phyloP scores from a whole-genome alignment of 64 coral and sea anemone genomes.

The Dendrophyllia cribrosa region DNA sequence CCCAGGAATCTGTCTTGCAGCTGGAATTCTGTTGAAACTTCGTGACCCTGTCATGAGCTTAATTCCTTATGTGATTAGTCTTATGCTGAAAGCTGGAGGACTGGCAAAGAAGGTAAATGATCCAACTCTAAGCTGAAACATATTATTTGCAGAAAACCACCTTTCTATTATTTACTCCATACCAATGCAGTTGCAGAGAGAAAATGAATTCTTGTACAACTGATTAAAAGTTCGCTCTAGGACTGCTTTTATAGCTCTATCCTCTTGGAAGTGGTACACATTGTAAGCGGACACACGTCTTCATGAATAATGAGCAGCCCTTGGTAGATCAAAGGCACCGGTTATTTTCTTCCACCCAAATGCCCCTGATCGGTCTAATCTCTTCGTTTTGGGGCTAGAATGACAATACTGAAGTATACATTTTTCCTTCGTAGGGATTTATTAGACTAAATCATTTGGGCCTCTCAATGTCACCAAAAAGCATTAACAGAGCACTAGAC shows the following conservation, averaged over 20 bases:
- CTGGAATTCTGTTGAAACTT: constrained; percentile 13
- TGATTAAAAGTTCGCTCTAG: too few relatives aligned
- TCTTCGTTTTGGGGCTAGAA: too few relatives aligned
- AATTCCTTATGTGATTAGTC: constrained; percentile 55
- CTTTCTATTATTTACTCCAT: background rate
- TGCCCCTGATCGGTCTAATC: too few relatives aligned
- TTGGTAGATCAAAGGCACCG: too few relatives aligned
- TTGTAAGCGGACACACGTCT: too few relatives aligned
- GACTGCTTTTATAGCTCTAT: too few relatives aligned
- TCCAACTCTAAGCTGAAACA: background rate
- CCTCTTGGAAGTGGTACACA: too few relatives aligned
- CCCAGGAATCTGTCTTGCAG: constrained; percentile 31
- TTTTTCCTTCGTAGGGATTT: constrained; percentile 31
- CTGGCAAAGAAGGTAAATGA: constrained; percentile 37
- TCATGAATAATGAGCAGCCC: too few relatives aligned
- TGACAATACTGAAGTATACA: background rate
- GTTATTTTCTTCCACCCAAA: too few relatives aligned
- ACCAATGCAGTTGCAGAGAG: too few relatives aligned
- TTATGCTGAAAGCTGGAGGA: constrained; percentile 20
- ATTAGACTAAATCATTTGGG: constrained; percentile 54
- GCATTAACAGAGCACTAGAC: constrained; percentile 53
- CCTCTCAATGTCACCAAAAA: constrained; percentile 56
- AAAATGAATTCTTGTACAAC: too few relatives aligned
- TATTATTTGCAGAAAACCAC: constrained; percentile 7
- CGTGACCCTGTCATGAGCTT: constrained; percentile 30